phyloP scores from a whole-genome alignment of 2,113 vertebrate species.

The Gymnobelideus leadbeateri region DNA sequence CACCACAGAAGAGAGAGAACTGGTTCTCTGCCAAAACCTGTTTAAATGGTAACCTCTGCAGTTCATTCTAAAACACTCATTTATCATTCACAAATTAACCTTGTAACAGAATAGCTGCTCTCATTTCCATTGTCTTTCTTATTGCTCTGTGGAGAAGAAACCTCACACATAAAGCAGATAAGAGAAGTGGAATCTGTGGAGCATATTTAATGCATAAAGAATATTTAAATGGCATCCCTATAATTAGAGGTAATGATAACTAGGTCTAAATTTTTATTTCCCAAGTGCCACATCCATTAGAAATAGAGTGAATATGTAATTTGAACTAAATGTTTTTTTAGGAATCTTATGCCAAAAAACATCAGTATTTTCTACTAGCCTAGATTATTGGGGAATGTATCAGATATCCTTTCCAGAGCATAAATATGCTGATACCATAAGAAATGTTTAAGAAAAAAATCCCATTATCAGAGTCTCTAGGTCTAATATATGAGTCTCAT shows the following conservation, averaged over 20 bases:
- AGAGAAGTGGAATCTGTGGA: constrained; percentile 53
- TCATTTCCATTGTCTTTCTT: constrained; percentile 75
- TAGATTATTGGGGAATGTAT: constrained; percentile 34
- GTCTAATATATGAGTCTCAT: constrained; percentile 60
- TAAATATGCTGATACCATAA: constrained; percentile 48
- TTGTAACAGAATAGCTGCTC: constrained; percentile 73
- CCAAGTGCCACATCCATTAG: constrained; percentile 79
- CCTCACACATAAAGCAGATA: constrained; percentile 65
- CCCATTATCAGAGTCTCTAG: constrained; percentile 52
- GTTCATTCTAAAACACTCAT: constrained; percentile 81
- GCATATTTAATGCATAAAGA: constrained; percentile 68
- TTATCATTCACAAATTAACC: constrained; percentile 83
- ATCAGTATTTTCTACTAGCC: constrained; percentile 71
- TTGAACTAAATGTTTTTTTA: constrained; percentile 73
- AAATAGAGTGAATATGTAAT: constrained; percentile 76
- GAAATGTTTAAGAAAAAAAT: constrained; percentile 54
- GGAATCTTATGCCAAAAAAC: constrained; percentile 67
- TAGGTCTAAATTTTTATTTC: constrained; percentile 81
- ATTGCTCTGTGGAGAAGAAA: constrained; percentile 75
- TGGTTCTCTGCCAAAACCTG: constrained; percentile 81
- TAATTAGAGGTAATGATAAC: constrained; percentile 82
- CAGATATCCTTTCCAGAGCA: constrained; percentile 49
- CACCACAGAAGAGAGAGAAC: constrained; percentile 54
- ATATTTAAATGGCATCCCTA: constrained; percentile 70
- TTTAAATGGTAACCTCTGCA: constrained; percentile 79